A percentile compares a stretch with the other conserved stretches of the same genome.
phyloP scores from a whole-genome alignment of 2,797 vertebrate species.

The Hydrocynus forskahlii region DNA sequence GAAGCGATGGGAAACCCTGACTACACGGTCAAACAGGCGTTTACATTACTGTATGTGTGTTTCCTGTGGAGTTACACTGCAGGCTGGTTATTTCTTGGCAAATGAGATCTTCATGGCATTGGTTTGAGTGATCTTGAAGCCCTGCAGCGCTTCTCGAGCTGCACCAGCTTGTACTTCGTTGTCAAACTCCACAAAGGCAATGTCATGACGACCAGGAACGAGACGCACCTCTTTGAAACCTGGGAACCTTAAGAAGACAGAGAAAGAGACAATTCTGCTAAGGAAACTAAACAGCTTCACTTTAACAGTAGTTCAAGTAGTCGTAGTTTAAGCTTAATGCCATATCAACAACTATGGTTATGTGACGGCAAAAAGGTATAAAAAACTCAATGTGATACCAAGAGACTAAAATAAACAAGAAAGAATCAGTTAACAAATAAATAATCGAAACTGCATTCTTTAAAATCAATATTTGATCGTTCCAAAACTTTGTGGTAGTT shows the following conservation, averaged over 20 bases:
- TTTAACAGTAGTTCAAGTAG: background rate
- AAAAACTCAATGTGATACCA: too few species aligned
- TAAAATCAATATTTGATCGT: too few species aligned
- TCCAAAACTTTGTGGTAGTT: too few species aligned
- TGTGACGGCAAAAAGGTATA: too few species aligned
- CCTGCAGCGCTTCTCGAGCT: constrained; percentile 88
- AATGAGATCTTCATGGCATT: constrained; percentile 98
- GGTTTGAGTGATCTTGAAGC: constrained; percentile 94
- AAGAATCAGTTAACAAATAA: too few species aligned
- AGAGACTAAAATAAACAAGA: too few species aligned
- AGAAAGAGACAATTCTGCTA: background rate
- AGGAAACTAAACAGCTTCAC: background rate
- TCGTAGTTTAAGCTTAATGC: too few species aligned
- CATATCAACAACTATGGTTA: too few species aligned
- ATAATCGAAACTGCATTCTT: too few species aligned
- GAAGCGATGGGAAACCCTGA: background rate
- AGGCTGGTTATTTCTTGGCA: constrained; percentile 85
- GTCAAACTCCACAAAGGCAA: constrained; percentile 95
- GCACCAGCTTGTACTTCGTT: constrained; percentile 92
- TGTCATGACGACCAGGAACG: constrained; percentile 91
- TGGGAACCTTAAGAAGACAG: constrained; percentile 74
- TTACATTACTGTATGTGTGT: background rate
- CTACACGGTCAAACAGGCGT: background rate
- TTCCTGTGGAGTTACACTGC: background rate
- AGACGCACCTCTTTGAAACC: constrained; percentile 96